phyloP scores from a whole-genome alignment of 1,140 invertebrate species.

The Diorhabda elongata region DNA sequence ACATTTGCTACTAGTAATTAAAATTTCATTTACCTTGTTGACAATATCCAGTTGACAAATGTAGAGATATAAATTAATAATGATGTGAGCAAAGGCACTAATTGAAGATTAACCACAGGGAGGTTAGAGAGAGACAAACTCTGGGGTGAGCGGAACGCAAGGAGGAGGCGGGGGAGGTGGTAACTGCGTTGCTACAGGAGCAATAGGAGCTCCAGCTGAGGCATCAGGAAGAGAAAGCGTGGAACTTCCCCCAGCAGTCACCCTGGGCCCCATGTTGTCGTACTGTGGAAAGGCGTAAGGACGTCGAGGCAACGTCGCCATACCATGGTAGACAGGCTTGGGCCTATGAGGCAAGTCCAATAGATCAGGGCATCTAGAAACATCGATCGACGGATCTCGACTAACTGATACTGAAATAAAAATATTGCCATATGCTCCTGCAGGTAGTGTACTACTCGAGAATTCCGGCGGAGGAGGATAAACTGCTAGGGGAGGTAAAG shows the following conservation, averaged over 20 bases:
- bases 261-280: slow-evolving; percentile 84
- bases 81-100: slow-evolving; percentile 48
- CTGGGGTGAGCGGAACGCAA: slow-evolving; percentile 41
- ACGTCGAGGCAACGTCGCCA: slow-evolving; percentile 49
- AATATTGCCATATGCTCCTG: slow-evolving; percentile 65
- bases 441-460: slow-evolving; percentile 57
- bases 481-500: slow-evolving; percentile 45
- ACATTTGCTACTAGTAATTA: not conserved
- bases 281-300: slow-evolving; percentile 51
- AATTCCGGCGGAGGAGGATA: slow-evolving; percentile 65
- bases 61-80: slow-evolving; percentile 31
- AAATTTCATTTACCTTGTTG: slow-evolving; percentile 14
- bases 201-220: slow-evolving; percentile 42
- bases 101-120: slow-evolving; percentile 47
- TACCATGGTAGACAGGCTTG: slow-evolving; percentile 49
- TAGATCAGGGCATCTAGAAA: slow-evolving; percentile 69
- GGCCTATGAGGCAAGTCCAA: slow-evolving; percentile 66
- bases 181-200: slow-evolving; percentile 43
- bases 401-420: slow-evolving; percentile 71
- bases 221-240: slow-evolving; percentile 73
- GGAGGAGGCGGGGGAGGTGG: slow-evolving; percentile 52
- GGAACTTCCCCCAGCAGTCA: slow-evolving; percentile 80
- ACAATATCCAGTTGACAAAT: slow-evolving; percentile 17
- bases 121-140: slow-evolving; percentile 48
- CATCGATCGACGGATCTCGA: slow-evolving; percentile 59